Evolutionary conservation across 2,113 vertebrate genomes (phyloP), one percentile per base, ranked within the genome.

Genomic region (Lagopus leucura): DNA sequence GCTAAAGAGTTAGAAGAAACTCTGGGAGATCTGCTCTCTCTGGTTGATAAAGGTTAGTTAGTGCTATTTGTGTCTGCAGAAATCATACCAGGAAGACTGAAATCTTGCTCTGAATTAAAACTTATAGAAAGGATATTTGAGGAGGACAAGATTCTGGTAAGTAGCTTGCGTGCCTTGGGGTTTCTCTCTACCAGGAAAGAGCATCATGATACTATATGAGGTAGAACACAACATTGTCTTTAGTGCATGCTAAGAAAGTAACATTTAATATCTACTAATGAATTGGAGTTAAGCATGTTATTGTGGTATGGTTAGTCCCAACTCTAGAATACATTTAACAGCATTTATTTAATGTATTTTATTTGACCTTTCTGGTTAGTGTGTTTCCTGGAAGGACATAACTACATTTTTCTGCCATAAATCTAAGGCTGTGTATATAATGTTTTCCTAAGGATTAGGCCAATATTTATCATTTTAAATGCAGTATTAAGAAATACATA

Each of bases 371-470:
- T 40, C 34, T 13, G 90, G 3, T 11, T 77, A 42, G 9, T 64
- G n/a, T 64, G 34, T 10, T 95, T 30, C 18, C 17, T 67, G 34
- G 64, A 32, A 74, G 10, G 82, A 42, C 10, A 34, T 30, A 32
- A 43, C 19, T 77, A 7, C 8, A 54, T 67, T 71, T 80, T 38
- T 75, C 1, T 2, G 25, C 74, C 88, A 19, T 19, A 43, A 58
- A 48, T 72, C 14, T 65, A 76, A 70, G 13, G 22, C 21, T 73
- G 28, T 34, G 69, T 67, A 48, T 34, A 13, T 74, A 4, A 6
- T 63, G 71, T 86, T 88, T 55, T 91, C 52, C 43, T 52, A 47
- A 72, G 72, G 85, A 48, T 57, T 64, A 61, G 28, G 13, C 28
- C 17, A 40, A n/a, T 42, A 65, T 19, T 82, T 76, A 30, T 19